Evolutionary conservation across 1,140 invertebrate species (phyloP), one percentile per base, ranked within the genome.

Genomic region (Drosophila burlai): DNA sequence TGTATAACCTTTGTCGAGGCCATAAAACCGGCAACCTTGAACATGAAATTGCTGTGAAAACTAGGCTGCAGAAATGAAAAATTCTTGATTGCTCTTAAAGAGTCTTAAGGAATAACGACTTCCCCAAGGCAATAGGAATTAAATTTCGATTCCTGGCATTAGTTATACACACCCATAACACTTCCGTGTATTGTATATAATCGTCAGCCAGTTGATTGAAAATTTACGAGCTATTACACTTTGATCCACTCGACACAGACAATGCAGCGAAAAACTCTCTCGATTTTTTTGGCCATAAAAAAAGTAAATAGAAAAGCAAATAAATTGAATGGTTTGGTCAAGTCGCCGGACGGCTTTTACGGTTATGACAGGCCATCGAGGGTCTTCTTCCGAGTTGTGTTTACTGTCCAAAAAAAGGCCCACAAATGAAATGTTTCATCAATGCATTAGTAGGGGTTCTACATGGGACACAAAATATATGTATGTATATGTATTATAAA

Each of bases 181-280:
- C 43, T 69, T 69, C 31, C 38, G n/a, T 31, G 45, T 29, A 72
- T 42, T 47, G 45, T 18, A 18, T 38, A n/a, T 38, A 55, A 59
- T 26, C 45, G 46, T 49, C 40, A 62, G 66, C 18, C 49, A 36
- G 29, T 72, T 69, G 64, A 83, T 76, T 79, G 69, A 66, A 76
- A 80, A 76, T 83, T 80, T 80, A 80, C 76, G 65, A 83, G 76
- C 81, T 76, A 66, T 83, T 83, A 54, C 57, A 62, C 71, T 75
- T 83, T 71, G 57, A 80, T 71, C 76, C 81, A 83, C 65, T 75
- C 49, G 60, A 80, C 61, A 71, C 67, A 77, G 64, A 69, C 29
- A 54, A 57, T 6, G 31, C 63, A 38, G 11, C 45, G 11, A 26
- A 50, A 38, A 38, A 38, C 13, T 24, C 13, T 47, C 13, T 4